A percentile compares a stretch with the other conserved stretches of the same genome.
Evolutionary conservation across 2,113 vertebrate genomes (phyloP).

Genomic region (Lates calcarifer): DNA sequence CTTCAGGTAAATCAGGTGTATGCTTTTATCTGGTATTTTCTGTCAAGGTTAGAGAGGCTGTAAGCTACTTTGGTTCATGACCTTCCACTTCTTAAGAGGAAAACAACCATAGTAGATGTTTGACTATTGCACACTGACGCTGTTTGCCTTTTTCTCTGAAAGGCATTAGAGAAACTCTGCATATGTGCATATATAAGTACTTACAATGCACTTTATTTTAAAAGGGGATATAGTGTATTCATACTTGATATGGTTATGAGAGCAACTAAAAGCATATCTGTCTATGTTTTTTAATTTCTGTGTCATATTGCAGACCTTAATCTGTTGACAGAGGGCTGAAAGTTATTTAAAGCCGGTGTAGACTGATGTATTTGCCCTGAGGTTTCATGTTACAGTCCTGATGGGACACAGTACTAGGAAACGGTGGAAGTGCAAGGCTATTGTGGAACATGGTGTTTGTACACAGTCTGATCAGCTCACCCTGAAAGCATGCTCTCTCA

Average conservation of each 20-base stretch:
- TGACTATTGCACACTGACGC: neutral
- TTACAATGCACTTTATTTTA: neutral
- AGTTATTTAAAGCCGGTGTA: neutral
- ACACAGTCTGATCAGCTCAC: conserved; percentile 25
- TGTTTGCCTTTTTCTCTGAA: conserved; percentile 12
- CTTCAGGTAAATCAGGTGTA: conserved; percentile 61
- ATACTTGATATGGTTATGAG: neutral
- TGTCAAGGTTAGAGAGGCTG: conserved; percentile 50
- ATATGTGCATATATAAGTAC: neutral
- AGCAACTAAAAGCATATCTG: conserved; percentile 1
- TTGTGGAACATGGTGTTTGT: conserved; percentile 34
- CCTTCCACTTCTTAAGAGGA: conserved; percentile 24
- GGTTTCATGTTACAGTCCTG: conserved; percentile 38
- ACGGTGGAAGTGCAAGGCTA: neutral
- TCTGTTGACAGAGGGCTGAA: neutral
- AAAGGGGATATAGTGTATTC: neutral
- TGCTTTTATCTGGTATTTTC: neutral
- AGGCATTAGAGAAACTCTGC: neutral
- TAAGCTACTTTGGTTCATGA: conserved; percentile 40
- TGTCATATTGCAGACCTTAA: conserved; percentile 10
- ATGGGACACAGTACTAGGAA: neutral
- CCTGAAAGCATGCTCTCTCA: neutral
- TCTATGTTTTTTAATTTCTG: neutral
- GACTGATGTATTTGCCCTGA: neutral
- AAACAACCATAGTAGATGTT: conserved; percentile 22